phyloP scores from a whole-genome alignment of 2,113 vertebrate species.

The Chelonoidis abingdonii region DNA sequence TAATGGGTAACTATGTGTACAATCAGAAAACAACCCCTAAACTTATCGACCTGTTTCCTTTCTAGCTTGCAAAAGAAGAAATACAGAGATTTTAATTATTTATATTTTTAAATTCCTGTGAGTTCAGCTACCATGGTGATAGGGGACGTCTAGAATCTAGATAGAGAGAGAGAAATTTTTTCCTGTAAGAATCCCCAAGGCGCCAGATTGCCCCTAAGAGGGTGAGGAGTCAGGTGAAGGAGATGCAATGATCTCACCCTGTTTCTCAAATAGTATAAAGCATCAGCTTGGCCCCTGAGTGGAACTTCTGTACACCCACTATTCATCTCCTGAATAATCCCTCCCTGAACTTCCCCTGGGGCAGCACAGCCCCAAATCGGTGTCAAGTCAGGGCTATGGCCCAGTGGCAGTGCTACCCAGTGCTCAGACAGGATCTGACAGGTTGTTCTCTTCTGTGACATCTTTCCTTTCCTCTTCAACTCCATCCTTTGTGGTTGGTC shows the following conservation, averaged over 20 bases:
- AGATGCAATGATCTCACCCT: too few relatives aligned
- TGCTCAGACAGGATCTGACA: neutral
- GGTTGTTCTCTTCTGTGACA: too few relatives aligned
- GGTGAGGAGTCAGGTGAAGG: too few relatives aligned
- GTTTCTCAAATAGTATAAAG: neutral
- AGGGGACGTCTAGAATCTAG: neutral
- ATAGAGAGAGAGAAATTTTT: rapidly evolving
- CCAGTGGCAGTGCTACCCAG: too few relatives aligned
- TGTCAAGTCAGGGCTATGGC: neutral
- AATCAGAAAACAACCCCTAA: neutral
- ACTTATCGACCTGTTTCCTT: neutral
- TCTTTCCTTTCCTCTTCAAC: neutral
- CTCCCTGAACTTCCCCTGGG: neutral
- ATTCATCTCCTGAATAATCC: neutral
- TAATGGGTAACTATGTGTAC: too few relatives aligned
- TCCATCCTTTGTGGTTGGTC: neutral
- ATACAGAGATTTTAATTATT: neutral
- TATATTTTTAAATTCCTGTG: neutral
- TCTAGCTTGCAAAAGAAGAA: neutral
- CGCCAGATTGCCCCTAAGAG: neutral
- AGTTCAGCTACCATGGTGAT: neutral
- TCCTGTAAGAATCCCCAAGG: neutral
- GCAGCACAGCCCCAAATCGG: neutral
- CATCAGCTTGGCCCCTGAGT: neutral
- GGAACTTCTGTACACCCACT: rapidly evolving